Percentiles rank a stretch among this genome's conserved stretches.
These are phyloP conservation scores for Diplolepis rosae DNA, from an alignment of 2,888 invertebrate genomes.

Conservation along the genomic window DNA sequence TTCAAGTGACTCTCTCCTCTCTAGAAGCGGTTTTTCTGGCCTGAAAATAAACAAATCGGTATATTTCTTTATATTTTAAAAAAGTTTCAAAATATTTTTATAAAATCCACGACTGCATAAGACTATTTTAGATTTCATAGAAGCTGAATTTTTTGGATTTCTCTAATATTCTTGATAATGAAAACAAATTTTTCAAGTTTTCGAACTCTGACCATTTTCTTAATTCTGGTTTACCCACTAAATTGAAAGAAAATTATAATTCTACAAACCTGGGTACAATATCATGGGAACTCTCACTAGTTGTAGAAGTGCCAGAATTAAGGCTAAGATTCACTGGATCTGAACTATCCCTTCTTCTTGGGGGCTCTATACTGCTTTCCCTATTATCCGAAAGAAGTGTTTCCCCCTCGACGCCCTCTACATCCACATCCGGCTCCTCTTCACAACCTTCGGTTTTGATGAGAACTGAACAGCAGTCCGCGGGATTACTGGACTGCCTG, in stretches of 20 bases:
- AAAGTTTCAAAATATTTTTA: background rate
- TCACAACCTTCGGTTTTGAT: slow-evolving; percentile 72
- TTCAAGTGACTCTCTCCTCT: slow-evolving; percentile 69
- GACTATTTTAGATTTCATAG: too few relatives aligned
- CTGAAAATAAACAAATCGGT: slow-evolving; percentile 45
- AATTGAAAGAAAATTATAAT: too few relatives aligned
- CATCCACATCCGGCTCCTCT: slow-evolving; percentile 70
- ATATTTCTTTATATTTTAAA: background rate
- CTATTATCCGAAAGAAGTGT: slow-evolving; percentile 66
- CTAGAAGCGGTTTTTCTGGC: slow-evolving; percentile 66
- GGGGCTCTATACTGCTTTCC: slow-evolving; percentile 74
- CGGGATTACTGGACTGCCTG: slow-evolving; percentile 71
- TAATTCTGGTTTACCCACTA: too few relatives aligned
- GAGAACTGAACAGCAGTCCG: slow-evolving; percentile 71
- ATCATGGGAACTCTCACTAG: slow-evolving; percentile 70
- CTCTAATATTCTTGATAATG: too few relatives aligned
- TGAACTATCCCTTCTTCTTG: slow-evolving; percentile 82
- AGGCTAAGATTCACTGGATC: slow-evolving; percentile 87
- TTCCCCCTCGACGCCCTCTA: slow-evolving; percentile 74
- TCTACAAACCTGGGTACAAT: slow-evolving; percentile 64
- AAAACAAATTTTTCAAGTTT: too few relatives aligned
- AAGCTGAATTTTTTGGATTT: too few relatives aligned
- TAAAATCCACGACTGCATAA: too few relatives aligned
- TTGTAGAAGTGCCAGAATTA: slow-evolving; percentile 70
- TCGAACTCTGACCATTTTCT: too few relatives aligned